Evolutionary conservation across 2,797 vertebrate species (phyloP), one percentile per base, ranked within the genome.

Genomic region (Leptoclinus maculatus): DNA sequence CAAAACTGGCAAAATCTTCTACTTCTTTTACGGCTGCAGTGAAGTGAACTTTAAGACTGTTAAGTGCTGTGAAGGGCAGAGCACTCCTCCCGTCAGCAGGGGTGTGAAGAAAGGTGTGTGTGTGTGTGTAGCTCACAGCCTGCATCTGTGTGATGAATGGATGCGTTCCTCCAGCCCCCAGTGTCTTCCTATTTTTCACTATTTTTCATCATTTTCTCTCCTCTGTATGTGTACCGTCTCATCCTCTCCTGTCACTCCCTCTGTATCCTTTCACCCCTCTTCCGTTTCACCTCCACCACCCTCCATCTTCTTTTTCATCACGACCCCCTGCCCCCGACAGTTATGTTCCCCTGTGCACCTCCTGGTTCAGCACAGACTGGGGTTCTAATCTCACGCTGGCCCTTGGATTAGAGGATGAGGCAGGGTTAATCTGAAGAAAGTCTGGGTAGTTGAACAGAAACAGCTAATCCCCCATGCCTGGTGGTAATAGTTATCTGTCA

Each of bases 371-470:
- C 36, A 41, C 76, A 78, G 41, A 80, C 64, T 62, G 45, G 76
- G 68, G 62, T 76, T 80, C 54, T 91, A 91, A 93, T 92, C 88
- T 83, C 72, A 73, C 25, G 1, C 56, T 67, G 5, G 25, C 64
- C 4, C 60, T 67, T 66, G 82, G 90, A 83, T 92, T 92, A 93
- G 81, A 66, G 86, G 70, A 88, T 82, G 86, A 88, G 79, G 73
- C 51, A 13, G 25, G 36, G 70, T 84, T 91, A 89, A 92, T 91
- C 87, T 88, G 74, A 89, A 88, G 70, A 89, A 87, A 86, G 80
- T 87, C 88, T 90, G 87, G 76, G 53, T 83, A 76, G 74, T 83
- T 84, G 72, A 89, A 86, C 64, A 76, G 45, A 87, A 86, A 76
- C 53, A 3, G 76, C 39, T 89, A 83, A 89, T 86, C 83, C 83